Evolutionary conservation across 2,888 invertebrate species (phyloP).

Genomic region (Drosophila borborema): DNA sequence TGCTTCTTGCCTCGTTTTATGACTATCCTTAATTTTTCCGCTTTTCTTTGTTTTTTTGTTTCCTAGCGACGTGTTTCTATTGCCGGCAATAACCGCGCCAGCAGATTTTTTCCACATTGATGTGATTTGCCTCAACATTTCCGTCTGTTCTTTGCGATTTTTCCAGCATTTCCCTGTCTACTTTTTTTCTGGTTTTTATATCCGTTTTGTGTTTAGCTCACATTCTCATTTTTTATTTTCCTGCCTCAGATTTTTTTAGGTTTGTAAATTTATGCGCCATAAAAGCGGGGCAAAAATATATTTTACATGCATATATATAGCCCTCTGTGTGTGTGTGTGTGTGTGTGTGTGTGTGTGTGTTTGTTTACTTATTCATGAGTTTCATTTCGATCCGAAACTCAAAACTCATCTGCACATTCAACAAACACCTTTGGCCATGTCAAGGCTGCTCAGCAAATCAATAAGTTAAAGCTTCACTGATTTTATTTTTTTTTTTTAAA

Average conservation of each 20-base stretch:
- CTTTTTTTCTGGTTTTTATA: conserved; percentile 54
- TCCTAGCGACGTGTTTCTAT: conserved; percentile 66
- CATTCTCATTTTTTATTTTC: conserved; percentile 59
- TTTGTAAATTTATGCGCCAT: conserved; percentile 74
- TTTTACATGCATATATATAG: conserved; percentile 26
- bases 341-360: conserved; percentile 13
- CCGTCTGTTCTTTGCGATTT: conserved; percentile 12
- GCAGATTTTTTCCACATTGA: conserved; percentile 75
- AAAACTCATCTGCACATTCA: conserved; percentile 15
- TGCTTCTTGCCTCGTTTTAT: conserved; percentile 34
- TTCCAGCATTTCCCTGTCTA: conserved; percentile 35
- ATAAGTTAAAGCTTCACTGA: conserved; percentile 49
- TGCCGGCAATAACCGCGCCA: conserved; percentile 56
- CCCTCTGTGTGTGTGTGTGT: neutral
- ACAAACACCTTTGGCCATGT: conserved; percentile 1
- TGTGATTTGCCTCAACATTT: conserved; percentile 67
- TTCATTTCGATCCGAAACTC: conserved; percentile 39
- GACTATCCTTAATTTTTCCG: conserved; percentile 51
- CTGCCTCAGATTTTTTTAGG: conserved; percentile 57
- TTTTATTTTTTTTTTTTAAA: neutral
- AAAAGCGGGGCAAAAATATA: conserved; percentile 61
- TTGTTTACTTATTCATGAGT: conserved; percentile 69
- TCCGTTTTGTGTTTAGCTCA: conserved; percentile 54
- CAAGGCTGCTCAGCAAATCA: conserved; percentile 50
- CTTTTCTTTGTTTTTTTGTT: conserved; percentile 32